Conservation (phyloP, 2,113 vertebrate genomes). For the Indri indri region DNA sequence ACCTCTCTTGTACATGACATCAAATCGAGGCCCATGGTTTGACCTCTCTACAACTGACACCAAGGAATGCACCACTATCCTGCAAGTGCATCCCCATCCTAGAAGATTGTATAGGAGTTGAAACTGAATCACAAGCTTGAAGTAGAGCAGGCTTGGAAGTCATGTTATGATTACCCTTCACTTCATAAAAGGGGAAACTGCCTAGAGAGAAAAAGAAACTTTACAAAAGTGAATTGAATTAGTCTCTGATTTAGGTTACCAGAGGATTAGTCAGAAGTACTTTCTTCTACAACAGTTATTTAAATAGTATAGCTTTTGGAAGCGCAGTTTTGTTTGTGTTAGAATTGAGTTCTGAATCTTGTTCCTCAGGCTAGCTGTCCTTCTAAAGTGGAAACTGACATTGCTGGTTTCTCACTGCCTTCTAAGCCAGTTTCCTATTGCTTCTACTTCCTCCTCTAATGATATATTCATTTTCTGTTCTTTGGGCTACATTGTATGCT, state of each 20-base stretch:
- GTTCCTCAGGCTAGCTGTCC: neutral
- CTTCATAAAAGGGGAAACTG: neutral
- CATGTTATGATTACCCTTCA: neutral
- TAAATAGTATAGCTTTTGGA: neutral
- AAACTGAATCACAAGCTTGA: neutral
- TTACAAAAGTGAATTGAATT: neutral
- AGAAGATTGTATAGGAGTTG: neutral
- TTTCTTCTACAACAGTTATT: neutral
- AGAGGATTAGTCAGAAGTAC: neutral
- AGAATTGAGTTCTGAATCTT: neutral
- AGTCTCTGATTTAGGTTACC: slow-evolving; percentile 14
- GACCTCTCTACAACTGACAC: neutral
- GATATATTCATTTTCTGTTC: neutral
- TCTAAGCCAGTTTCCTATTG: neutral
- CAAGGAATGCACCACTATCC: neutral
- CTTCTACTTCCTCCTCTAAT: neutral
- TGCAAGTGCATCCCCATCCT: neutral
- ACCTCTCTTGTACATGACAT: neutral
- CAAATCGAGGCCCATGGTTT: neutral
- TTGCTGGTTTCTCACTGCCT: neutral
- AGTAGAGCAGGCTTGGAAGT: neutral
- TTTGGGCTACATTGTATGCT: neutral
- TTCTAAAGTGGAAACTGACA: slow-evolving; percentile 7
- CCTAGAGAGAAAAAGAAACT: neutral
- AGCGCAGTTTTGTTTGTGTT: neutral